Conservation (phyloP, 2,113 vertebrate species). For the Salvelinus sp. region DNA sequence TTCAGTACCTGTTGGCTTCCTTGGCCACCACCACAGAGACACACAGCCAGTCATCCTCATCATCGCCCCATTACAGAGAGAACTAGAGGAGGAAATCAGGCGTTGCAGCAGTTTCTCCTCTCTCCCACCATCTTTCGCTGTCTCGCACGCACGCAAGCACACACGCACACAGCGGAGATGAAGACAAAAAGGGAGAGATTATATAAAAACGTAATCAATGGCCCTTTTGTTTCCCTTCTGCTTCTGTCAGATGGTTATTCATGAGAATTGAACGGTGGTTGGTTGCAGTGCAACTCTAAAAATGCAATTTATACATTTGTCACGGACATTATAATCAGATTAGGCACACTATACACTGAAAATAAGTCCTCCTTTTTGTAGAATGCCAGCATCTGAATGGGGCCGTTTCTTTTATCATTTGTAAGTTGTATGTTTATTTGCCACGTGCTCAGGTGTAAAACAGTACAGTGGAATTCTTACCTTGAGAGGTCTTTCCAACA, state of each 20-base stretch:
- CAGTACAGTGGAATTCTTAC: no score
- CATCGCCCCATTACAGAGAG: not conserved
- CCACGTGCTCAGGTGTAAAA: no score
- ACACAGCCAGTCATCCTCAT: not conserved
- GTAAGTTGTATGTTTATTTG: no score
- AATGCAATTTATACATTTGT: not conserved
- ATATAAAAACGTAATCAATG: not conserved
- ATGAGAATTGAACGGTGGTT: no score
- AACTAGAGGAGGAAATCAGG: not conserved
- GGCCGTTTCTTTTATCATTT: no score
- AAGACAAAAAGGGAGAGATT: not conserved
- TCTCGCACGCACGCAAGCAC: not conserved
- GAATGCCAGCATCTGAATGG: not conserved
- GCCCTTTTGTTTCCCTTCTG: not conserved
- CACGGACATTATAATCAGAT: not conserved
- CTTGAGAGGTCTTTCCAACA: no score
- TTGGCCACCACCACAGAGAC: not conserved
- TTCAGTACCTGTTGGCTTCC: no score
- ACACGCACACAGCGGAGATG: not conserved
- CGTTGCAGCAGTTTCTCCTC: not conserved
- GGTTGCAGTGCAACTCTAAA: not conserved
- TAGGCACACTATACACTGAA: not conserved
- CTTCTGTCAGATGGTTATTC: not conserved
- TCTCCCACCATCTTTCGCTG: not conserved
- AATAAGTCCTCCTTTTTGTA: not conserved